Conservation (phyloP, 2,113 vertebrate genomes). For the Protobothrops flavoviridis region DNA sequence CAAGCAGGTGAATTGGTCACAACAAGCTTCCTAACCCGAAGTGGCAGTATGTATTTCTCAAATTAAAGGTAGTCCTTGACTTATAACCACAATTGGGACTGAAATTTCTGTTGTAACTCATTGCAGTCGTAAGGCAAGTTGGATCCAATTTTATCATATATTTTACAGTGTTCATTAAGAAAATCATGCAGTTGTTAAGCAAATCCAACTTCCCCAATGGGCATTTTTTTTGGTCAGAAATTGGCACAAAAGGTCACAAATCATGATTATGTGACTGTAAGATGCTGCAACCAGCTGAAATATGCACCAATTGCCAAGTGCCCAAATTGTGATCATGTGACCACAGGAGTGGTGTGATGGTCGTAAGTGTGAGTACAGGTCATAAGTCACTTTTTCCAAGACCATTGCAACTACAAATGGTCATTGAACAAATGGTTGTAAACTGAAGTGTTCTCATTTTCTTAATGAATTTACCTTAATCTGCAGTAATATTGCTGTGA, state of each 20-base stretch:
- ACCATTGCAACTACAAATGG: background rate
- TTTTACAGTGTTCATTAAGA: background rate
- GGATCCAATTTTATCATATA: background rate
- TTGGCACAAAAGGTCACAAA: background rate
- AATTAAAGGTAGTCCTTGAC: background rate
- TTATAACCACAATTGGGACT: background rate
- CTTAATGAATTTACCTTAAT: conserved; percentile 82
- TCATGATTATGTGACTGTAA: background rate
- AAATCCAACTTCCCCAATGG: background rate
- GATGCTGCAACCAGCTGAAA: background rate
- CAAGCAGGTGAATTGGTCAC: background rate
- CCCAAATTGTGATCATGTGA: background rate
- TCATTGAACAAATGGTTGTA: background rate
- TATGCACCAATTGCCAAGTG: background rate
- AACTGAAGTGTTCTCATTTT: background rate
- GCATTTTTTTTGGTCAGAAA: background rate
- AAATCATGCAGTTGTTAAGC: background rate
- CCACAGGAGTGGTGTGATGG: background rate
- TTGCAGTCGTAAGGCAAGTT: background rate
- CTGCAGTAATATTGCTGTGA: conserved; percentile 93
- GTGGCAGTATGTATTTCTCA: background rate
- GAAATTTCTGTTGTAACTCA: background rate
- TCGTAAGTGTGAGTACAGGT: background rate
- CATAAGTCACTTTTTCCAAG: background rate
- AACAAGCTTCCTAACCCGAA: background rate